Conservation (phyloP, 2,888 invertebrate genomes). For the Macropis europaea region DNA sequence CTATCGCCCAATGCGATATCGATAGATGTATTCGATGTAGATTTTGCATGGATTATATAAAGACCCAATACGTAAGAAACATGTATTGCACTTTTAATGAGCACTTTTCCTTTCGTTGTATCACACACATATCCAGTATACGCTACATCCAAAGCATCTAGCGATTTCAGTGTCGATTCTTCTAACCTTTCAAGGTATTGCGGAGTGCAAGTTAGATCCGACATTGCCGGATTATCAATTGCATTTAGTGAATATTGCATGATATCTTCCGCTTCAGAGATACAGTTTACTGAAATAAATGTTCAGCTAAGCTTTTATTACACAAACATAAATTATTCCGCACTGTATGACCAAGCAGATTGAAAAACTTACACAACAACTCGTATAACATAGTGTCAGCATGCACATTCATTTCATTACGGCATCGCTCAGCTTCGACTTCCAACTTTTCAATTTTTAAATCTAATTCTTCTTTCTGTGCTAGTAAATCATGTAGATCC, state of each 20-base stretch:
- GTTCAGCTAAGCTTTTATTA: not conserved
- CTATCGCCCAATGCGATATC: conserved; percentile 85
- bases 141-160: conserved; percentile 72
- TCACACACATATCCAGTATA: conserved; percentile 71
- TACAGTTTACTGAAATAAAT: conserved; percentile 75
- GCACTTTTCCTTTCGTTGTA: conserved; percentile 74
- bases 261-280: conserved; percentile 80
- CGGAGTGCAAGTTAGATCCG: conserved; percentile 84
- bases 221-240: conserved; percentile 86
- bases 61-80: conserved; percentile 83
- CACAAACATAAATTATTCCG: not conserved
- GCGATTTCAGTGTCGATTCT: conserved; percentile 77
- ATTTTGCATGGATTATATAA: conserved; percentile 87
- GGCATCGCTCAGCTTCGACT: conserved; percentile 76
- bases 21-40: conserved; percentile 88
- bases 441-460: conserved; percentile 82
- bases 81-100: conserved; percentile 80
- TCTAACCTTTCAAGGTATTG: conserved; percentile 82
- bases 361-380: conserved; percentile 70
- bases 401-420: conserved; percentile 69
- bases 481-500: conserved; percentile 84
- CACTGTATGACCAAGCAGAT: not conserved
- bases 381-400: conserved; percentile 72
- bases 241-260: conserved; percentile 82
- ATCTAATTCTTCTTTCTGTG: conserved; percentile 86